These are phyloP conservation scores for Apostichopus leukothele DNA, from an alignment of 53 echinoderm and acorn worm genomes.

Conservation along the genomic window DNA sequence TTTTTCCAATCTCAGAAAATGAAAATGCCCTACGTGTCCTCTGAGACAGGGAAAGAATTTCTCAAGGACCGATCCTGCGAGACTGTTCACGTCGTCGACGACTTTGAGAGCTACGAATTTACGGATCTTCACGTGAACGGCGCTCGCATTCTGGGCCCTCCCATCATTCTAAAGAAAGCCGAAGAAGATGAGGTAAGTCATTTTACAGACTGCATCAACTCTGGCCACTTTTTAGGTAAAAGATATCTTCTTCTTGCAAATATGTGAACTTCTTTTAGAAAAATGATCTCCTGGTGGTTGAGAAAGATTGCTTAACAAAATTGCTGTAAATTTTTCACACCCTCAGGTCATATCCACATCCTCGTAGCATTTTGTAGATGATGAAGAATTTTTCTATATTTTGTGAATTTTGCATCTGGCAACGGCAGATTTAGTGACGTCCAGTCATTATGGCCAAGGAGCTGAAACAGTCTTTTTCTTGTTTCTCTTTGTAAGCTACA, in stretches of 20 bases:
- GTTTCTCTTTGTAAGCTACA: no score
- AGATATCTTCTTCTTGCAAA: background rate
- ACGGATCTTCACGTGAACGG: conserved; percentile 53
- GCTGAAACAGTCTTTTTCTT: no score
- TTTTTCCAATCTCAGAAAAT: conserved; percentile 62
- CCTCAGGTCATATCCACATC: no score
- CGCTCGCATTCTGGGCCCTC: conserved; percentile 69
- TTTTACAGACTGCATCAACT: background rate
- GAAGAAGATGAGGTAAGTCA: conserved; percentile 66
- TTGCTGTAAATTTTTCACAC: no score
- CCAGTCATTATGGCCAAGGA: no score
- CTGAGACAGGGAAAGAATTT: conserved; percentile 75
- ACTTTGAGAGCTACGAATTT: conserved; percentile 80
- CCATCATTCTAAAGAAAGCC: conserved; percentile 70
- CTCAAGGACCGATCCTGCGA: conserved; percentile 55
- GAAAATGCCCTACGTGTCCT: conserved; percentile 67
- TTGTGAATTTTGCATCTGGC: no score
- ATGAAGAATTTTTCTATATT: no score
- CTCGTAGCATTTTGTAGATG: no score
- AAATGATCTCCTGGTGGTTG: no score
- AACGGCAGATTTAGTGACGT: no score
- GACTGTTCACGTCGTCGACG: conserved; percentile 77
- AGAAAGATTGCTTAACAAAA: no score
- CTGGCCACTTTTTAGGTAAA: background rate
- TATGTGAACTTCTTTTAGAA: no score